These are phyloP conservation scores for Cactoblastis cactorum DNA, from an alignment of 2,888 invertebrate species.

Conservation along the genomic window DNA sequence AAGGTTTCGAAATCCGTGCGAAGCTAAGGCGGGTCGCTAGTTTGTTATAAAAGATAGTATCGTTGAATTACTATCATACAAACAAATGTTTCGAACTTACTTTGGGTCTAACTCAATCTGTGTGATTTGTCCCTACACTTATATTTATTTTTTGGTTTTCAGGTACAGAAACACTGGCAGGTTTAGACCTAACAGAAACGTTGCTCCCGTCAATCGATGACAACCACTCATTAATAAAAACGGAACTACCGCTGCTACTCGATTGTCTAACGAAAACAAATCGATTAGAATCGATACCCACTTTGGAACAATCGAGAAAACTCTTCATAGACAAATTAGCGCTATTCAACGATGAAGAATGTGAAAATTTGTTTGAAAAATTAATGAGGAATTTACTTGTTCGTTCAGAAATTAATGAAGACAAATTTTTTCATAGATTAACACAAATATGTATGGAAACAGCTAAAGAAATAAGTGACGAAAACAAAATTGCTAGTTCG, in stretches of 20 bases:
- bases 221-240: constrained; percentile 36
- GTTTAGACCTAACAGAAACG: constrained; percentile 38
- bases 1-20: too few relatives aligned
- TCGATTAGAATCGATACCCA: constrained; percentile 21
- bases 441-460: constrained; percentile 24
- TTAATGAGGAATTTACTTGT: constrained; percentile 21
- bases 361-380: constrained; percentile 17
- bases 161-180: constrained; percentile 36
- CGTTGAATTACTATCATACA: too few relatives aligned
- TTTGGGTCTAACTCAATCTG: too few relatives aligned
- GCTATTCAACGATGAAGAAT: constrained; percentile 27
- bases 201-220: constrained; percentile 36
- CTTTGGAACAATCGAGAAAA: constrained; percentile 33
- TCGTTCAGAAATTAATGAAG: constrained; percentile 14
- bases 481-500: background rate
- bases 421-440: constrained; percentile 22
- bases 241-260: constrained; percentile 36
- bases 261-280: constrained; percentile 28
- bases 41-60: too few relatives aligned
- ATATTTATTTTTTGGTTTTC: constrained; percentile 25
- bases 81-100: too few relatives aligned
- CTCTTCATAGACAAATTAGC: constrained; percentile 42
- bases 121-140: too few relatives aligned
- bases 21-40: too few relatives aligned
- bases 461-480: constrained; percentile 21